These are phyloP conservation scores for Chamaea fasciata DNA, from an alignment of 2,113 vertebrate genomes.

Conservation along the genomic window DNA sequence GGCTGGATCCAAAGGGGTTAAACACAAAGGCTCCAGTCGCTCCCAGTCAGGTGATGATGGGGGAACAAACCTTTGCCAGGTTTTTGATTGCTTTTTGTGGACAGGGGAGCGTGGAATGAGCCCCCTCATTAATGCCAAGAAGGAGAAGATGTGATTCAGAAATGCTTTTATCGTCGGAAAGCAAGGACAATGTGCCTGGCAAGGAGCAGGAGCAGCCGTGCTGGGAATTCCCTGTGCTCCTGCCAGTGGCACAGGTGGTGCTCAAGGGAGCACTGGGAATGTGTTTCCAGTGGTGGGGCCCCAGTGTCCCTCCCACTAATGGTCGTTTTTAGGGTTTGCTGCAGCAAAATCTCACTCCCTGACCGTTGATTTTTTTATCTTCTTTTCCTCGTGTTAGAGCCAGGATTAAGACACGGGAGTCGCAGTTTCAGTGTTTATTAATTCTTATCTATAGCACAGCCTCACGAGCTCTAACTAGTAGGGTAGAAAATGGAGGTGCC, in stretches of 20 bases:
- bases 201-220: not conserved
- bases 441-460: too few species aligned
- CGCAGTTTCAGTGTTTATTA: too few species aligned
- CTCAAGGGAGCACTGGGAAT: too few species aligned
- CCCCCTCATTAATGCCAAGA: not conserved
- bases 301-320: fast-evolving
- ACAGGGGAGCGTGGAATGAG: not conserved
- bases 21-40: not conserved
- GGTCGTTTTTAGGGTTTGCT: fast-evolving
- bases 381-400: too few species aligned
- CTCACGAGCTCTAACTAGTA: too few species aligned
- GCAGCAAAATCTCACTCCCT: not conserved
- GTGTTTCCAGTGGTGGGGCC: fast-evolving
- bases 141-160: not conserved
- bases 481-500: too few species aligned
- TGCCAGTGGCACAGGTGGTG: fast-evolving
- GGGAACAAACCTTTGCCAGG: not conserved
- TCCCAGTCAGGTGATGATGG: not conserved
- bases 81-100: not conserved
- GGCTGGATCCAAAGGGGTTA: not conserved
- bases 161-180: not conserved
- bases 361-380: not conserved
- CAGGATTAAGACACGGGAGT: too few species aligned
- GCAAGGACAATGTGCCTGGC: not conserved
- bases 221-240: fast-evolving